These are phyloP conservation scores for Phragmatobia fuliginosa DNA, from an alignment of 2,888 invertebrate genomes.

Conservation along the genomic window DNA sequence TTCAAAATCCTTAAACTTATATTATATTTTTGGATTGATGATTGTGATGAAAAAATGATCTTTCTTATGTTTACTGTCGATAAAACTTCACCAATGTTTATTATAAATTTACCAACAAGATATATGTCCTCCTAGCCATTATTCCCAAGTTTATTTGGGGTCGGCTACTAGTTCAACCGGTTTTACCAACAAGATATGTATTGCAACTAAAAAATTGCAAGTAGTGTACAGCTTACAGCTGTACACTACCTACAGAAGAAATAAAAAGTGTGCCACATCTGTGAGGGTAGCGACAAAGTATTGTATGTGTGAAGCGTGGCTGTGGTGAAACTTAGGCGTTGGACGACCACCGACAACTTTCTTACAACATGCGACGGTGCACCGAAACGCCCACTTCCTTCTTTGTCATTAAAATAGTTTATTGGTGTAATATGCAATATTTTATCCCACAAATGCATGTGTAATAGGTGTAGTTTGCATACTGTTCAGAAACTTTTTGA, in stretches of 20 bases:
- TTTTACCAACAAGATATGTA: not conserved
- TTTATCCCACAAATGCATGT: slow-evolving; percentile 53
- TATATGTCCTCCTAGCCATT: no score
- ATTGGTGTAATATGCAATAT: slow-evolving; percentile 64
- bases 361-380: slow-evolving; percentile 59
- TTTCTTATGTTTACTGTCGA: not conserved
- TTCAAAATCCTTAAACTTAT: not conserved
- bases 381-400: slow-evolving; percentile 59
- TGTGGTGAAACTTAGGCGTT: slow-evolving; percentile 67
- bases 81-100: not conserved
- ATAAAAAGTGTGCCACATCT: slow-evolving; percentile 58
- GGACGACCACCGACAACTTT: slow-evolving; percentile 61
- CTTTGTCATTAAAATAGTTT: slow-evolving; percentile 68
- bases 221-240: slow-evolving; percentile 40
- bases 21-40: not conserved
- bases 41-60: not conserved
- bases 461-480: slow-evolving; percentile 49
- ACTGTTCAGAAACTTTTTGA: slow-evolving; percentile 44
- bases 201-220: slow-evolving; percentile 24
- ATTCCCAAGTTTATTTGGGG: no score
- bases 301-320: slow-evolving; percentile 65
- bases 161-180: no score
- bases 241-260: no score
- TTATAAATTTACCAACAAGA: not conserved
- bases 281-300: slow-evolving; percentile 54